Base-by-base conservation (phyloP, 2,797 vertebrate species). In the Lutjanus argentimaculatus region DNA sequence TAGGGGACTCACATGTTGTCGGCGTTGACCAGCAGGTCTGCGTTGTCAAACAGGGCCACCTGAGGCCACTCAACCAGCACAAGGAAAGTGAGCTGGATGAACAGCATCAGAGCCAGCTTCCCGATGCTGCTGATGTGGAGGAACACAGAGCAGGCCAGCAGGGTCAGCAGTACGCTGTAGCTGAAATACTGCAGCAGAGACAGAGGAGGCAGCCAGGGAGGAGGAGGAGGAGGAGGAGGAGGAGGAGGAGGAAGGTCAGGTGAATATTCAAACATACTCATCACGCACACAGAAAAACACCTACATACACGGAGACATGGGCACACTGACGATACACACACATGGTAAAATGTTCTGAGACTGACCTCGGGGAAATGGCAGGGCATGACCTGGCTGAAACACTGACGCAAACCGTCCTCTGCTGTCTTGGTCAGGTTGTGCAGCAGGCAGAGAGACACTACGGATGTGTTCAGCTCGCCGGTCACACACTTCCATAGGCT, bases 91-190 rank as follows among this genome's bases (percentile, higher is more conserved):
- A 96, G 90, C 95, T 97, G 97, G 80, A 99, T 97, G 89, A 95
- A 87, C 91, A 98, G 92, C 97, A 97, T 97, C 87, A 99, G 96
- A 67, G 95, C 96, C 94, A 99, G 94, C 91, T 99, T 99, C 84
- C 98, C 97, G 0, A 98, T 97, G 95, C 98, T 99, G 94, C 97
- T 99, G 96, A 99, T 98, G 94, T 99, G 98, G 87, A 99, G 96
- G 96, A 99, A 99, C 92, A 99, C 97, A 0, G 98, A 98, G 94
- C 97, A 98, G 94, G 97, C 97, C 93, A 99, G 92, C 92, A 99
- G 96, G 94, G 97, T 98, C 91, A 99, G 97, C 95, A 99, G 91
- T 77, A 99, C 94, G 3, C 96, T 97, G 95, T 97, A 97, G 85
- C 94, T 95, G 93, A 99, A 99, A 94, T 99, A 99, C 98, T 99